Evolutionary conservation across 35 echinoderm and acorn worm genomes (phyloP), one percentile per base, ranked within the genome.

Genomic region (Anneissia japonica): DNA sequence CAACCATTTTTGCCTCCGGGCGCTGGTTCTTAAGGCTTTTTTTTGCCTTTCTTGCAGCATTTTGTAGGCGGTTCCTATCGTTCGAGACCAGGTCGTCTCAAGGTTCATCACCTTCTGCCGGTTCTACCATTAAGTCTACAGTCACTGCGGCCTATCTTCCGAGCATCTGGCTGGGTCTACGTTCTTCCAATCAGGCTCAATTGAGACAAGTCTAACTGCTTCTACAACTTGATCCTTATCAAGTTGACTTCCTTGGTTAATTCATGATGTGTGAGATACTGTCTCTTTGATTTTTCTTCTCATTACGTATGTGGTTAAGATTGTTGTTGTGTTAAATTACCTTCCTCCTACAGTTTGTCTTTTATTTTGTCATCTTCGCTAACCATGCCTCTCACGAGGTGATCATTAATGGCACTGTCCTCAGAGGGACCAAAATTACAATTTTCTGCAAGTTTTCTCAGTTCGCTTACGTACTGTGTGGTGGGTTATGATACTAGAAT

Each of bases 61-160:
- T 31, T 0, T 72, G n/a, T 35, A 86, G 77, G 4, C 43, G 39
- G 7, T 76, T 32, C 39, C 46, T 9, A 3, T 83, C 46, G 28
- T 84, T 30, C 21, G 30, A 21, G 4, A 46, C 85, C 4, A 35
- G 30, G 35, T 87, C 87, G n/a, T n/a, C n/a, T n/a, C n/a, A n/a
- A n/a, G n/a, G n/a, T 26, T 34, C 45, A 21, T 31, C 56, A 30
- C 26, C 80, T 32, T 45, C 28, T 38, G 28, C 45, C 14, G 29
- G 21, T 32, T 87, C 88, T 23, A 90, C 29, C 0, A 51, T 35
- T 78, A 90, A 51, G 45, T 94, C 84, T 35, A 94, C 21, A 0
- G 93, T 86, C 0, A 87, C 29, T 2, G 37, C 76, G 0, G 84
- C 21, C 38, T 91, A n/a, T n/a, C n/a, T n/a, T n/a, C n/a, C n/a